Evolutionary conservation across 2,888 invertebrate genomes (phyloP).

Genomic region (Idaea aversata): DNA sequence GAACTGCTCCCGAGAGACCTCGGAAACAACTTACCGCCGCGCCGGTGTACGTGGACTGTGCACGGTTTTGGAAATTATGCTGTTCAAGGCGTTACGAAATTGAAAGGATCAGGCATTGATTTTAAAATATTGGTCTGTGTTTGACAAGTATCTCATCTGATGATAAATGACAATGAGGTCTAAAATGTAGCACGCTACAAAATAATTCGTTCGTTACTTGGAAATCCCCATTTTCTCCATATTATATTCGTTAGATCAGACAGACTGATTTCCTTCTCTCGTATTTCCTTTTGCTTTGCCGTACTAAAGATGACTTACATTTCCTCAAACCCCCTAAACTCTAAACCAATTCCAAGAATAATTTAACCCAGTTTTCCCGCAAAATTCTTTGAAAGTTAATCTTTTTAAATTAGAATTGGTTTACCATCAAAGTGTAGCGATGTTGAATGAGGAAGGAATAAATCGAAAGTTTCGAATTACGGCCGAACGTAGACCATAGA

Average conservation of each 20-base stretch:
- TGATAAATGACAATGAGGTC: too few species aligned
- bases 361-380: background rate
- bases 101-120: too few species aligned
- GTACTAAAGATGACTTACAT: background rate
- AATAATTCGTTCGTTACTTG: too few species aligned
- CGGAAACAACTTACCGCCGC: background rate
- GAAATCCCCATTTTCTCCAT: too few species aligned
- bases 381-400: background rate
- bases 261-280: too few species aligned
- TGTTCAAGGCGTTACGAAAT: too few species aligned
- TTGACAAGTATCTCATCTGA: too few species aligned
- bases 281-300: too few species aligned
- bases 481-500: background rate
- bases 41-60: background rate
- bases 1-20: background rate
- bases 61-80: too few species aligned
- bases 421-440: background rate
- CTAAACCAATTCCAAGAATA: background rate
- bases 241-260: too few species aligned
- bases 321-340: background rate
- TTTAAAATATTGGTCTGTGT: too few species aligned
- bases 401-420: background rate
- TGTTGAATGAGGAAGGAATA: background rate
- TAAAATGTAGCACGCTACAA: too few species aligned
- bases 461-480: background rate